Evolutionary conservation across 2,797 vertebrate genomes (phyloP).

Genomic region (Muscicapa comitata): DNA sequence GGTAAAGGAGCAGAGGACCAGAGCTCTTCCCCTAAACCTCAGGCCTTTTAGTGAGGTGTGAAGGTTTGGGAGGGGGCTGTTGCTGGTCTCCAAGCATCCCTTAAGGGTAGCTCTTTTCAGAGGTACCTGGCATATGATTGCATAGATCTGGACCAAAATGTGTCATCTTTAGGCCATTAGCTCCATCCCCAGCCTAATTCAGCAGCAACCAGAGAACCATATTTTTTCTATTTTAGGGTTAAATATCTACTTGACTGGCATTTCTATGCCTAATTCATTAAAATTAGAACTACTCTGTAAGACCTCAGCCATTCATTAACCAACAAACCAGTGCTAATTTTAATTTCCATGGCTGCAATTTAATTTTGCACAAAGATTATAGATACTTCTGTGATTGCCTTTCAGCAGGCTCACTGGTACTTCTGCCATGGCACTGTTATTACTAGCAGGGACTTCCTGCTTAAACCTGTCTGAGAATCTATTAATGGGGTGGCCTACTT

Average conservation of each 20-base stretch:
- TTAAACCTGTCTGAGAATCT: constrained; percentile 16
- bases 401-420: background rate
- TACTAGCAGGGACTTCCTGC: background rate
- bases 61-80: rapidly evolving
- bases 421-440: background rate
- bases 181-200: background rate
- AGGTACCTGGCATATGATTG: background rate
- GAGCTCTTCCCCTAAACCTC: background rate
- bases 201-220: background rate
- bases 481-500: background rate
- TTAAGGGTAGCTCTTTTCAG: background rate
- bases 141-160: background rate
- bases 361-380: background rate
- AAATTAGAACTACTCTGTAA: background rate
- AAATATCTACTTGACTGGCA: background rate
- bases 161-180: background rate
- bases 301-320: background rate
- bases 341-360: constrained; percentile 24
- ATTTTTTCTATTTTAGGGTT: background rate
- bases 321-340: background rate
- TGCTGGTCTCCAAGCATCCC: background rate
- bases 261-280: background rate
- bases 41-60: background rate
- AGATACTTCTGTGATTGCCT: background rate
- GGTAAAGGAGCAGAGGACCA: background rate